Conservation (phyloP, 2,888 invertebrate species). For the Drosophila silvestris region DNA sequence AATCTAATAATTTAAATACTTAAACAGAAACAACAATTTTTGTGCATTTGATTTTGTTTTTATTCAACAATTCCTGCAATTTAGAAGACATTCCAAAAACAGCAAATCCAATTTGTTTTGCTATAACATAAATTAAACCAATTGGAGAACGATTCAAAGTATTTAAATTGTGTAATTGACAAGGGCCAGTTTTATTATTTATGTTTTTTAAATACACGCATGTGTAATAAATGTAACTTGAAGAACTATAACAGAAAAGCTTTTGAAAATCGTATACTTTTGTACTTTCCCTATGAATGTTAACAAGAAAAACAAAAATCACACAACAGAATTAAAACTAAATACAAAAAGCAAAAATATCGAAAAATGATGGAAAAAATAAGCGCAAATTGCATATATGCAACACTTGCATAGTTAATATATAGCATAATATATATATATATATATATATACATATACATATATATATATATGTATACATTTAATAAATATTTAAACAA, state of each 20-base stretch:
- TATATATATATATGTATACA: constrained; percentile 65
- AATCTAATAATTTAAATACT: background rate
- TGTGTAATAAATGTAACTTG: constrained; percentile 45
- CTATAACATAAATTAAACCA: constrained; percentile 8
- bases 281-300: constrained; percentile 75
- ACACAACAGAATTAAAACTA: constrained; percentile 34
- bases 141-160: constrained; percentile 14
- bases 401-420: constrained; percentile 69
- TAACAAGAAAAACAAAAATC: constrained; percentile 43
- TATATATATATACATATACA: constrained; percentile 56
- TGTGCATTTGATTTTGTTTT: constrained; percentile 11
- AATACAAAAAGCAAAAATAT: constrained; percentile 34
- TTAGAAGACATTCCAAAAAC: constrained; percentile 46
- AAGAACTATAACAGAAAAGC: constrained; percentile 61
- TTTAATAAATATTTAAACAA: constrained; percentile 73
- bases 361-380: constrained; percentile 49
- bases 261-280: constrained; percentile 77
- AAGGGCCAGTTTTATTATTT: constrained; percentile 25
- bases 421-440: constrained; percentile 72
- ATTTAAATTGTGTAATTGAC: constrained; percentile 15
- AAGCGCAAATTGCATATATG: constrained; percentile 66
- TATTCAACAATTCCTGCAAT: background rate
- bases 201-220: constrained; percentile 21
- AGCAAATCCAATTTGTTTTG: background rate
- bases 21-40: background rate